Evolutionary conservation across 2,113 vertebrate species (phyloP).

Genomic region (Saccopteryx leptura): DNA sequence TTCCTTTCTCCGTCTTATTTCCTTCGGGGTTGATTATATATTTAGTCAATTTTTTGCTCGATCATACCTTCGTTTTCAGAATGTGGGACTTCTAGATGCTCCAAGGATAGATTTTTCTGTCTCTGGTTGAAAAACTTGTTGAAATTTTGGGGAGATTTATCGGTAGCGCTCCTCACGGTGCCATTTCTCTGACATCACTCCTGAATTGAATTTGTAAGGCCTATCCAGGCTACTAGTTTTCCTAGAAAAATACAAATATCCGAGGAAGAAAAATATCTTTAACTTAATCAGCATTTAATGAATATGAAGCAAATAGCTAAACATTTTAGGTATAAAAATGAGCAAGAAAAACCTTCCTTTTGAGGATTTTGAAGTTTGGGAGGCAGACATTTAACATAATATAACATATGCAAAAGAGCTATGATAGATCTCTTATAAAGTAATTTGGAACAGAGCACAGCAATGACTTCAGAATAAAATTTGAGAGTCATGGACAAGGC

Average conservation of each 20-base stretch:
- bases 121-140: no score
- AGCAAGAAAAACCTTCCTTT: not conserved
- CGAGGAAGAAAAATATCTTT: constrained; percentile 38
- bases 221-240: not conserved
- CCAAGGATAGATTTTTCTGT: no score
- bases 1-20: no score
- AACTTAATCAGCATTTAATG: constrained; percentile 32
- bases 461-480: not conserved
- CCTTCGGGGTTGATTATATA: no score
- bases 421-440: not conserved
- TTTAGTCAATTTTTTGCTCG: no score
- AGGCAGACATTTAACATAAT: not conserved
- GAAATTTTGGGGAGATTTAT: no score
- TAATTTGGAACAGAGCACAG: not conserved
- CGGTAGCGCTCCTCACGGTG: no score
- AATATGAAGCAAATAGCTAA: constrained; percentile 44
- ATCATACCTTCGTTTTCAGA: no score
- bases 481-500: not conserved
- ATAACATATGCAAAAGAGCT: not conserved
- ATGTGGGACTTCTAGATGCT: no score
- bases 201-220: not conserved
- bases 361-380: not conserved
- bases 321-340: not conserved
- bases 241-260: constrained; percentile 29
- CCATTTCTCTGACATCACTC: no score